Percentiles rank a stretch among this genome's conserved stretches.
phyloP scores from a whole-genome alignment of 2,797 vertebrate genomes.

The Halcyon leucocephala region DNA sequence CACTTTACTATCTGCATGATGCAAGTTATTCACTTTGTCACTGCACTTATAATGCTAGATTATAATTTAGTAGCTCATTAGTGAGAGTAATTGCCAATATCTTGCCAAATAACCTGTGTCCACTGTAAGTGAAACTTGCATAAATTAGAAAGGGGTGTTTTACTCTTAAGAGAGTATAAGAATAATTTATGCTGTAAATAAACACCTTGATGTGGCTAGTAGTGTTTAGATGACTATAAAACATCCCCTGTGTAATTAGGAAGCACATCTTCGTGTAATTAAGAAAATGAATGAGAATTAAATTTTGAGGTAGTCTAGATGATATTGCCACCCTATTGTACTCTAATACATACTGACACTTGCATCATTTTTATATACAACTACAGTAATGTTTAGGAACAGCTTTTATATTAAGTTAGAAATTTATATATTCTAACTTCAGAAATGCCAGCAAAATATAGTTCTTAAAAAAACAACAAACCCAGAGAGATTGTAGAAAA shows the following conservation, averaged over 20 bases:
- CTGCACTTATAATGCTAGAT: slow-evolving; percentile 37
- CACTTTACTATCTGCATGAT: background rate
- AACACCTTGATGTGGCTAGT: slow-evolving; percentile 14
- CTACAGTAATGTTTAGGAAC: background rate
- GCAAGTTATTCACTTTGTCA: background rate
- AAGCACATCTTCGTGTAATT: slow-evolving; percentile 51
- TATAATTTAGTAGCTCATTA: slow-evolving; percentile 64
- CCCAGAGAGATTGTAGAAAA: background rate
- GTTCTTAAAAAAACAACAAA: background rate
- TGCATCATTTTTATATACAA: background rate
- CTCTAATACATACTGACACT: background rate
- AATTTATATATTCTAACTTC: background rate
- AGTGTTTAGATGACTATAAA: background rate
- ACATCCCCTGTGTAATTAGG: slow-evolving; percentile 4
- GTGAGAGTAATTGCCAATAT: slow-evolving; percentile 65
- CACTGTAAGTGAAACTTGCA: slow-evolving; percentile 45
- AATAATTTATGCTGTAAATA: slow-evolving; percentile 46
- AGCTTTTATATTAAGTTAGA: background rate
- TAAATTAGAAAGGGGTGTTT: slow-evolving; percentile 21
- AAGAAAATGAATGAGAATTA: slow-evolving; percentile 48
- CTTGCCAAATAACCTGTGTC: slow-evolving; percentile 58
- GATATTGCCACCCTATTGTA: background rate
- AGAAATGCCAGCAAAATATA: background rate
- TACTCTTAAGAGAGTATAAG: background rate
- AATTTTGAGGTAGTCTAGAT: slow-evolving; percentile 1